phyloP scores from a whole-genome alignment of 2,113 vertebrate genomes.

The Ophiodon elongatus region DNA sequence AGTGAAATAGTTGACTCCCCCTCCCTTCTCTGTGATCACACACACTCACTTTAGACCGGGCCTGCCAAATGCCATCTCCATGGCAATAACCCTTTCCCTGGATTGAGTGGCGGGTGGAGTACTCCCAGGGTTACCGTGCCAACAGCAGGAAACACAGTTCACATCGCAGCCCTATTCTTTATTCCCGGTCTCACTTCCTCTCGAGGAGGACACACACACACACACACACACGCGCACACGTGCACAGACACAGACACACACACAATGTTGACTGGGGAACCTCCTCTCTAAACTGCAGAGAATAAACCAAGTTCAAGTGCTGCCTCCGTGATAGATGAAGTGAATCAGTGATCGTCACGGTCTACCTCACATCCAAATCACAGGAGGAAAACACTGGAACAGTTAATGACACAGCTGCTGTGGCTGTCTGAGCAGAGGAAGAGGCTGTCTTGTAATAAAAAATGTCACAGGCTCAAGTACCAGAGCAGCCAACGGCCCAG shows the following conservation, averaged over 20 bases:
- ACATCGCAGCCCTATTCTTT: slow-evolving; percentile 61
- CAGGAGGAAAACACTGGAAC: slow-evolving; percentile 50
- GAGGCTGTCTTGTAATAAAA: slow-evolving; percentile 3
- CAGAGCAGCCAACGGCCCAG: neutral
- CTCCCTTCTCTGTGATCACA: slow-evolving; percentile 18
- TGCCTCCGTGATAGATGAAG: slow-evolving; percentile 56
- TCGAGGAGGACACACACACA: slow-evolving; percentile 27
- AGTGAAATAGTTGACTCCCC: slow-evolving; percentile 15
- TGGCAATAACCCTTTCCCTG: slow-evolving; percentile 83
- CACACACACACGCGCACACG: slow-evolving; percentile 17
- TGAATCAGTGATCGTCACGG: slow-evolving; percentile 49
- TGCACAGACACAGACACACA: slow-evolving; percentile 5
- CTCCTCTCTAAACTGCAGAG: slow-evolving; percentile 31
- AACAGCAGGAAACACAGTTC: slow-evolving; percentile 72
- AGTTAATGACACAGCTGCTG: slow-evolving; percentile 56
- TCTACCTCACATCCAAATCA: slow-evolving; percentile 53
- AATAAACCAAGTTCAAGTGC: slow-evolving; percentile 40
- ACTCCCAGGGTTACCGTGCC: slow-evolving; percentile 69
- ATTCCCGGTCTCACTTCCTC: slow-evolving; percentile 72
- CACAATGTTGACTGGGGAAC: slow-evolving; percentile 45
- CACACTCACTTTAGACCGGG: slow-evolving; percentile 57
- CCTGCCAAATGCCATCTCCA: slow-evolving; percentile 82
- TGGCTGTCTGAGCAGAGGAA: slow-evolving; percentile 9
- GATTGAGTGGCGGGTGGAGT: slow-evolving; percentile 73
- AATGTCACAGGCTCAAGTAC: neutral